Base-by-base conservation (phyloP, 1,140 invertebrate species). In the Glossosoma conforme region DNA sequence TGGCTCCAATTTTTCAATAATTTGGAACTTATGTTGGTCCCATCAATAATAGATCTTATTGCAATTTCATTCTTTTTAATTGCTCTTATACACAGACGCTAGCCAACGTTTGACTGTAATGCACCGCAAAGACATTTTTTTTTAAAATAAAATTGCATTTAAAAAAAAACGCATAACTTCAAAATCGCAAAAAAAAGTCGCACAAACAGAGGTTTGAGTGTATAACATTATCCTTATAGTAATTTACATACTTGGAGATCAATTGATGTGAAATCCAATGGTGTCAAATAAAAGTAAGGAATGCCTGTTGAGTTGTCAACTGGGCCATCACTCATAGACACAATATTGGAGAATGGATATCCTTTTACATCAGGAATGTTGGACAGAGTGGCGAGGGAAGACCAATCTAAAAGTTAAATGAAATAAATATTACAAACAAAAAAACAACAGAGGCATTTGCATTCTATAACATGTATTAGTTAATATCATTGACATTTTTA, bases 271-370 rank as follows among this genome's bases (percentile, higher is more conserved):
- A 84, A 82, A 61, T 91, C 89, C 66, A 89, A 63, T 13, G 82
- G 79, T 8, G 87, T 88, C 50, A 90, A 72, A 63, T 87, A 86
- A 56, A 91, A 77, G 53, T 87, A 91, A 15, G 87, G 87, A 25
- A 82, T 65, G 22, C 89, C 89, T 1, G 82, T 83, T 13, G 86
- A 86, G 48, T 83, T 83, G 11, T 70, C 64, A 19, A 76, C 46
- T 1, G 76, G 72, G 1, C 86, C 88, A 68, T 92, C 89, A 43
- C 80, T 81, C 2, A 87, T 74, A 0, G 87, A 85, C 50, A 85
- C 79, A 2, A 91, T 76, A 59, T 84, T 86, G 1, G 80, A 81
- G 64, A 87, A 87, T 1, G 89, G 89, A 65, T 78, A 89, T 1
- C 78, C 78, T 55, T 72, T 62, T 1, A 84, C 81, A 2, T 74